Evolutionary conservation across 1,140 invertebrate genomes (phyloP).

Genomic region (Dreissena polymorpha): DNA sequence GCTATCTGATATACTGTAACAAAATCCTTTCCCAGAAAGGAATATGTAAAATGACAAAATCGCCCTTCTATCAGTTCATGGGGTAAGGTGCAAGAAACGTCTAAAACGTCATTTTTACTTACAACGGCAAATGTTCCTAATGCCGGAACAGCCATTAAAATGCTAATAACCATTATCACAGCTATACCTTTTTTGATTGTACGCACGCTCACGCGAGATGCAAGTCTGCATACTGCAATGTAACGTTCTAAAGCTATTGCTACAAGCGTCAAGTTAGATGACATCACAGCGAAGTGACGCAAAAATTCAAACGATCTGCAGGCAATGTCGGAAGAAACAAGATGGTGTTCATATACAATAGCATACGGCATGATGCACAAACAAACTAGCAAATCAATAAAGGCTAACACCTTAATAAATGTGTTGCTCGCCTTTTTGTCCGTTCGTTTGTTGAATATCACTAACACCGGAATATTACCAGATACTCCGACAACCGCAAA

Average conservation of each 20-base stretch:
- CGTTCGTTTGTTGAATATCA: constrained; percentile 64
- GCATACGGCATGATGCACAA: constrained; percentile 69
- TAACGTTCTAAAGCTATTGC: constrained; percentile 71
- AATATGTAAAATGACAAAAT: constrained; percentile 70
- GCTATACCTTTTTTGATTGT: constrained; percentile 64
- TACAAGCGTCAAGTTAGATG: constrained; percentile 67
- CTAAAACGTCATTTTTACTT: constrained; percentile 40
- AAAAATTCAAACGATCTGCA: constrained; percentile 67
- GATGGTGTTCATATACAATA: constrained; percentile 67
- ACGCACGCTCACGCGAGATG: constrained; percentile 55
- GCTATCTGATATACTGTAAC: constrained; percentile 62
- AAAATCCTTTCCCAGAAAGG: constrained; percentile 55
- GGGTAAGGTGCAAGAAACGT: constrained; percentile 59
- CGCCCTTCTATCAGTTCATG: constrained; percentile 35
- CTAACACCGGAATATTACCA: constrained; percentile 67
- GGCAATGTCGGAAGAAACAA: constrained; percentile 61
- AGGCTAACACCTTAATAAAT: constrained; percentile 67
- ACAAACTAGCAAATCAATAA: constrained; percentile 68
- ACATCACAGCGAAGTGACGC: constrained; percentile 63
- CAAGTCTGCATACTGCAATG: constrained; percentile 63
- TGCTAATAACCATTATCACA: constrained; percentile 59
- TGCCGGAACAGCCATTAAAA: constrained; percentile 61
- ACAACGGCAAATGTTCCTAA: constrained; percentile 69
- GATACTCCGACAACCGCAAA: constrained; percentile 63
- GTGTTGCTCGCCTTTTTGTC: constrained; percentile 67